Evolutionary conservation across 2,113 vertebrate genomes (phyloP).

Genomic region (Macquaria australasica): DNA sequence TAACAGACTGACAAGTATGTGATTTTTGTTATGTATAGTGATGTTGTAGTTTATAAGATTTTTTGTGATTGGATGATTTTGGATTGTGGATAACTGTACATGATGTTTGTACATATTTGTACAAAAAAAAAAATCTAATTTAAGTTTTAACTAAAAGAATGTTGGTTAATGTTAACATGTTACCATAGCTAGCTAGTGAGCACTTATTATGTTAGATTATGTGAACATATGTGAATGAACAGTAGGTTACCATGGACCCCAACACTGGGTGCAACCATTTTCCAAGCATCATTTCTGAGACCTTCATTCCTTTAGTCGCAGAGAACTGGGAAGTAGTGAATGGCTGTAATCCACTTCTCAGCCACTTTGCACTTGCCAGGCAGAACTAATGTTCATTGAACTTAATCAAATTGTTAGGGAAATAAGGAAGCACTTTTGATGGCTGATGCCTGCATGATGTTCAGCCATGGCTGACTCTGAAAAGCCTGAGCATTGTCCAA

Average conservation of each 20-base stretch:
- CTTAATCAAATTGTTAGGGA: conserved; percentile 24
- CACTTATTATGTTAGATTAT: background rate
- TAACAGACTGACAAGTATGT: no score
- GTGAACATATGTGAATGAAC: conserved; percentile 12
- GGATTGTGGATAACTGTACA: background rate
- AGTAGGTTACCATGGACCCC: conserved; percentile 8
- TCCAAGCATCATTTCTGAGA: background rate
- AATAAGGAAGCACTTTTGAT: background rate
- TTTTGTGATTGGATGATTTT: background rate
- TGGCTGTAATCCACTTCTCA: conserved; percentile 21
- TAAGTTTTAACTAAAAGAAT: background rate
- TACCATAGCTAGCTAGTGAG: background rate
- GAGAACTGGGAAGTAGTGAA: background rate
- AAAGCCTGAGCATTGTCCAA: background rate
- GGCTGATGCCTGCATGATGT: background rate
- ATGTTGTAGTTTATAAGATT: no score
- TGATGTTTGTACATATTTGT: background rate
- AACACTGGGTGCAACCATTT: background rate
- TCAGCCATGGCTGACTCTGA: background rate
- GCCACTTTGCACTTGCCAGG: conserved; percentile 14
- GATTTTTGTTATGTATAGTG: no score
- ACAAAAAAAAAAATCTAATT: background rate
- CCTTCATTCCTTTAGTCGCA: background rate
- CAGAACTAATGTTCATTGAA: conserved; percentile 22
- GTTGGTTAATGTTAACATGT: background rate